Percentiles rank a stretch among this genome's conserved stretches.
Evolutionary conservation across 2,888 invertebrate species (phyloP).

Genomic region (Leptinotarsa tumamoca): DNA sequence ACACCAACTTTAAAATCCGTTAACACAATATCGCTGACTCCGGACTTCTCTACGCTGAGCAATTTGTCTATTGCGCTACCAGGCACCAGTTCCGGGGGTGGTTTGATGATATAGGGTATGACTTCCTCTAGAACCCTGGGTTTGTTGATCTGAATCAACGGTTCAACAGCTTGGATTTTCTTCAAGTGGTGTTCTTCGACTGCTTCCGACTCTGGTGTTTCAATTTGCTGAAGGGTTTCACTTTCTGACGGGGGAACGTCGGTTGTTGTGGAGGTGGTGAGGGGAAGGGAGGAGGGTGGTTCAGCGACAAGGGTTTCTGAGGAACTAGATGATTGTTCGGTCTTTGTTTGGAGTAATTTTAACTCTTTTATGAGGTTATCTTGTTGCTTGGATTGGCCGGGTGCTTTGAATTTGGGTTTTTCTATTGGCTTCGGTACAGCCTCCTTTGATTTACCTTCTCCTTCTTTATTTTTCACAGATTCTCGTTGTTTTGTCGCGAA

Average conservation of each 20-base stretch:
- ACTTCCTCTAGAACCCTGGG: conserved; percentile 54
- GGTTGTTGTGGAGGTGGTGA: conserved; percentile 45
- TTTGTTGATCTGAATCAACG: conserved; percentile 54
- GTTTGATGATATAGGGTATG: conserved; percentile 53
- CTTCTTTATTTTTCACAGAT: not conserved
- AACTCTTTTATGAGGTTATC: conserved; percentile 43
- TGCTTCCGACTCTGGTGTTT: conserved; percentile 51
- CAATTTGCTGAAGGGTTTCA: conserved; percentile 49
- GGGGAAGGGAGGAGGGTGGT: conserved; percentile 36
- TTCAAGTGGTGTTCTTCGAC: conserved; percentile 49
- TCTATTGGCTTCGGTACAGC: conserved; percentile 6
- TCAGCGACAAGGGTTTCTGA: conserved; percentile 36
- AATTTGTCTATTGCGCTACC: conserved; percentile 58
- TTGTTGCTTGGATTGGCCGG: conserved; percentile 29
- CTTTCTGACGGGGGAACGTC: conserved; percentile 41
- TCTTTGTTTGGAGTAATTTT: conserved; percentile 39
- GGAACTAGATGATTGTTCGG: conserved; percentile 31
- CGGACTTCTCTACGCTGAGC: conserved; percentile 54
- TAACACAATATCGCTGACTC: conserved; percentile 52
- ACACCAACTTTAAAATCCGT: conserved; percentile 59
- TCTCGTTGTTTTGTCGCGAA: not conserved
- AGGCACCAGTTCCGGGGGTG: conserved; percentile 53
- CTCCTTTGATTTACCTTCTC: conserved; percentile 5
- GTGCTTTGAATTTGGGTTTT: conserved; percentile 26
- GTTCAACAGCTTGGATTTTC: conserved; percentile 55